Conservation (phyloP, 1,140 invertebrate genomes). For the Oryctes rhinoceros region DNA sequence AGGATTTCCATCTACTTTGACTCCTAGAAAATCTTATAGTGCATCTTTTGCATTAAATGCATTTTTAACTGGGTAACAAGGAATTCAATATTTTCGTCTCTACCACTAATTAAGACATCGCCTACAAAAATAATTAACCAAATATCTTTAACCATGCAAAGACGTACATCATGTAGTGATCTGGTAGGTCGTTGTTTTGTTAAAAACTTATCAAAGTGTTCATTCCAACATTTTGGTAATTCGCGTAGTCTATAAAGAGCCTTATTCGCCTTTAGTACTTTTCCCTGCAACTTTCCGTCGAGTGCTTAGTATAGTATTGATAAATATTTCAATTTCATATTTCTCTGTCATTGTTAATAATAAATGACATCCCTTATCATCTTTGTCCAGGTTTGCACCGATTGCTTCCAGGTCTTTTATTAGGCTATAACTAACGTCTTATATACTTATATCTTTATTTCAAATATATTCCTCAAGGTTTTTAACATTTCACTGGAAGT, state of each 20-base stretch:
- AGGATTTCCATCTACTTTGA: slow-evolving; percentile 19
- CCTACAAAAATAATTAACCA: slow-evolving; percentile 47
- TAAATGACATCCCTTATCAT: slow-evolving; percentile 39
- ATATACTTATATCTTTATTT: too few species aligned
- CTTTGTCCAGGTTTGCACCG: slow-evolving; percentile 34
- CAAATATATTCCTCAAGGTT: slow-evolving; percentile 36
- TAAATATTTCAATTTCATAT: slow-evolving; percentile 24
- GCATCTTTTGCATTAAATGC: slow-evolving; percentile 48
- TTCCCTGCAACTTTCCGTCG: not conserved
- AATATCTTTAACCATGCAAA: slow-evolving; percentile 42
- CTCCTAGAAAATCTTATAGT: slow-evolving; percentile 43
- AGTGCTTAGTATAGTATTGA: not conserved
- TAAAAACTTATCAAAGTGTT: slow-evolving; percentile 47
- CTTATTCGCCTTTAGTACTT: slow-evolving; percentile 52
- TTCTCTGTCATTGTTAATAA: slow-evolving; percentile 21
- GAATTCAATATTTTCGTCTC: slow-evolving; percentile 43
- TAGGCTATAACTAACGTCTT: too few species aligned
- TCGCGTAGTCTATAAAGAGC: slow-evolving; percentile 57
- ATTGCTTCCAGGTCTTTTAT: slow-evolving; percentile 31
- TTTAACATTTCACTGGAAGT: slow-evolving; percentile 34
- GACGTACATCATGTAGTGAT: slow-evolving; percentile 44
- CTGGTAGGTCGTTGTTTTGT: slow-evolving; percentile 42
- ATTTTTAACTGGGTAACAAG: slow-evolving; percentile 44
- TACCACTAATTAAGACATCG: slow-evolving; percentile 46
- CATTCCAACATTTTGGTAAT: slow-evolving; percentile 56